These are phyloP conservation scores for Erebia ligea DNA, from an alignment of 2,888 invertebrate genomes.

Conservation along the genomic window DNA sequence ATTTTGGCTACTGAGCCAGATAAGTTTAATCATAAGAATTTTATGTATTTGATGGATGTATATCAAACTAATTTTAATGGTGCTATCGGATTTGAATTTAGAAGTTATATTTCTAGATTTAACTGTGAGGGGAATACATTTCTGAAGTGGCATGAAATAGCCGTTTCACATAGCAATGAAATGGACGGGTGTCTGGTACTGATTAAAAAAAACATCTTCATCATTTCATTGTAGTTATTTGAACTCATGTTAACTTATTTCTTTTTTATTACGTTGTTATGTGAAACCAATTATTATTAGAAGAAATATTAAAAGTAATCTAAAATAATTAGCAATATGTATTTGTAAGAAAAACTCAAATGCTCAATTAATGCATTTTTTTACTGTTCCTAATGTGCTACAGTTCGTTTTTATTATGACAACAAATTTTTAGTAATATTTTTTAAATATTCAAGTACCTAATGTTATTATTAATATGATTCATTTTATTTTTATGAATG, in stretches of 20 bases:
- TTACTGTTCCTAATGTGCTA: constrained; percentile 47
- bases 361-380: constrained; percentile 60
- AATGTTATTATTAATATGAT: neutral
- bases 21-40: constrained; percentile 37
- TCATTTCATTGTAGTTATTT: too few species aligned
- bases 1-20: too few species aligned
- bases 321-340: neutral
- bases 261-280: constrained; percentile 1
- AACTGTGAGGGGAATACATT: constrained; percentile 14
- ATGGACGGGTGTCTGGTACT: neutral
- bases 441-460: constrained; percentile 13
- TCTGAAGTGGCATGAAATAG: neutral
- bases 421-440: constrained; percentile 24
- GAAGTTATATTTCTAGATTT: constrained; percentile 6
- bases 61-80: constrained; percentile 42
- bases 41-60: constrained; percentile 34
- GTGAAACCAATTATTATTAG: neutral
- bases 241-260: neutral
- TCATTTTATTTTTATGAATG: constrained; percentile 3
- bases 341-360: constrained; percentile 32
- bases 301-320: constrained; percentile 2
- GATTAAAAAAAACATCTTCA: neutral
- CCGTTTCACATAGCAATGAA: constrained; percentile 12
- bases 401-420: constrained; percentile 36
- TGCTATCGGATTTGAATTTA: constrained; percentile 44